A percentile compares a stretch with the other conserved stretches of the same genome.
Evolutionary conservation across 2,113 vertebrate species (phyloP).

Genomic region (Thamnaconus septentrionalis): DNA sequence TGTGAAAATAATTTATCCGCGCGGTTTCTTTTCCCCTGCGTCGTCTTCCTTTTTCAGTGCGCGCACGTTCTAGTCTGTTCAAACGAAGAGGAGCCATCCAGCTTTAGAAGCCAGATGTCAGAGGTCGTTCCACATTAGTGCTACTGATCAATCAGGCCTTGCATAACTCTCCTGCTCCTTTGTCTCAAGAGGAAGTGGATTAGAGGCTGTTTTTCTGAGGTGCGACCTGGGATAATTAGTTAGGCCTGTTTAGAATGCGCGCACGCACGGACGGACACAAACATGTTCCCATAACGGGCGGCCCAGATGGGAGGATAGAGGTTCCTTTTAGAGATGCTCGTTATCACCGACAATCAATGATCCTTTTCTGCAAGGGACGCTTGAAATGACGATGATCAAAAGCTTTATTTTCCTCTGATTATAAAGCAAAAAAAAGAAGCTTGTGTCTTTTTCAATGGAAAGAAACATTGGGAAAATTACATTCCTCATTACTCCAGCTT

Average conservation of each 20-base stretch:
- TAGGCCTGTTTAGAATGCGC: conserved; percentile 71
- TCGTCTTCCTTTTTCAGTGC: conserved; percentile 39
- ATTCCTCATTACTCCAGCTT: too few species aligned
- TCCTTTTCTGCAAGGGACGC: too few species aligned
- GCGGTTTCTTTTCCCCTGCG: too few species aligned
- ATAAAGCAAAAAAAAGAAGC: too few species aligned
- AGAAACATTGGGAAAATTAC: too few species aligned
- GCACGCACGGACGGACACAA: conserved; percentile 63
- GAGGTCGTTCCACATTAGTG: conserved; percentile 73
- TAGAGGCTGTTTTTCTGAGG: conserved; percentile 63
- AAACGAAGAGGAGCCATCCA: conserved; percentile 57
- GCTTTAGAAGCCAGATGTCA: conserved; percentile 70
- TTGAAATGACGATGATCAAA: too few species aligned
- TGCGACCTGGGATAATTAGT: conserved; percentile 70
- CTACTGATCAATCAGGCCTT: conserved; percentile 71
- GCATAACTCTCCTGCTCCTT: conserved; percentile 69
- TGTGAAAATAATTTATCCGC: too few species aligned
- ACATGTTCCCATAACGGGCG: conserved; percentile 55
- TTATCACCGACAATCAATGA: conserved; percentile 30
- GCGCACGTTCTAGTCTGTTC: conserved; percentile 58
- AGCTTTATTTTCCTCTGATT: too few species aligned
- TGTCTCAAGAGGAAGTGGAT: conserved; percentile 74
- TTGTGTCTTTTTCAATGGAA: too few species aligned
- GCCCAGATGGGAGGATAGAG: conserved; percentile 39
- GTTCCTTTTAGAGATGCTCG: conserved; percentile 50